A percentile compares a stretch with the other conserved stretches of the same genome.
These are phyloP conservation scores for Lucinisca nassula DNA, from an alignment of 2,888 invertebrate genomes.

Conservation along the genomic window DNA sequence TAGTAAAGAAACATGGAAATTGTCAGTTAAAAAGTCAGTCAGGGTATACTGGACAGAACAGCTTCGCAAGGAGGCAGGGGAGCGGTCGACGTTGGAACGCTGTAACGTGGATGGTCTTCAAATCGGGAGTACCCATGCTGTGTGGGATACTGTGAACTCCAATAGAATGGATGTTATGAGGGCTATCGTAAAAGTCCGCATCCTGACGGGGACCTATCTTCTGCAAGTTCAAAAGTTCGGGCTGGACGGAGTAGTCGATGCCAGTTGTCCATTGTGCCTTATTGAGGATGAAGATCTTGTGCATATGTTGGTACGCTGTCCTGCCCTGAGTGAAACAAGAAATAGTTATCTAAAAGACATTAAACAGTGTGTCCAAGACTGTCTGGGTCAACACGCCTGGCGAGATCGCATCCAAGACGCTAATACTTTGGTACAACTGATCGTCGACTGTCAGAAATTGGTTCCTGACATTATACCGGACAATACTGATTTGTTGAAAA, in stretches of 20 bases:
- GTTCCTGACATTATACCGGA: too few relatives aligned
- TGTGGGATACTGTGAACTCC: neutral
- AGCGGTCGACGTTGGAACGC: neutral
- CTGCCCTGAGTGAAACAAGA: too few relatives aligned
- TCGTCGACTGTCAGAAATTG: too few relatives aligned
- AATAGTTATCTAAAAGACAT: too few relatives aligned
- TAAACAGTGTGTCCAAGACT: too few relatives aligned
- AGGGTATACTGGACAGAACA: neutral
- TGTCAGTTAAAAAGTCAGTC: neutral
- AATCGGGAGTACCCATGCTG: neutral
- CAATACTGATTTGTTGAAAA: too few relatives aligned
- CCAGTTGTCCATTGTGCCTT: neutral
- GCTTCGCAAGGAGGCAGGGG: neutral
- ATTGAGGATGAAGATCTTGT: neutral
- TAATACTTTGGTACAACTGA: too few relatives aligned
- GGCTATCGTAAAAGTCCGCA: neutral
- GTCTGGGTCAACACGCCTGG: too few relatives aligned
- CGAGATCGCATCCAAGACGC: too few relatives aligned
- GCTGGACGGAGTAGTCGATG: neutral
- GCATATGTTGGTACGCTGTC: neutral
- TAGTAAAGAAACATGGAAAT: neutral
- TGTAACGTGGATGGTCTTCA: too few relatives aligned
- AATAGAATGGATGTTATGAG: too few relatives aligned
- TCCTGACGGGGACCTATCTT: neutral
- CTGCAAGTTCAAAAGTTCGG: neutral